Conservation (phyloP, 2,888 invertebrate genomes). For the Catocala fraxini region DNA sequence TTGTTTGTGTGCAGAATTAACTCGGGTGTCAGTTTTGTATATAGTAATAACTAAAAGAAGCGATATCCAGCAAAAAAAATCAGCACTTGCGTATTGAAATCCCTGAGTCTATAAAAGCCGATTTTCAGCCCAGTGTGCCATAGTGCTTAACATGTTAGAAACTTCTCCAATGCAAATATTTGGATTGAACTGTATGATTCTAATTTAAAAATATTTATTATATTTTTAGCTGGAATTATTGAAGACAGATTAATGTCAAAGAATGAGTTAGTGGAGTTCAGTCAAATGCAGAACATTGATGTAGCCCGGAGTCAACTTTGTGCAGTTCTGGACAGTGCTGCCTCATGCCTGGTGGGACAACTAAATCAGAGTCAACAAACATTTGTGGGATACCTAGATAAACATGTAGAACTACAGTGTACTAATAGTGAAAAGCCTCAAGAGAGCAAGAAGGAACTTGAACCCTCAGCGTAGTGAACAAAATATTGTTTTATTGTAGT, state of each 20-base stretch:
- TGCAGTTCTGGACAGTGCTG: slow-evolving; percentile 90
- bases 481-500: slow-evolving; percentile 29
- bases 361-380: slow-evolving; percentile 90
- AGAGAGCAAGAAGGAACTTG: slow-evolving; percentile 42
- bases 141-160: too few species aligned
- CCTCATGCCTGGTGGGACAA: slow-evolving; percentile 89
- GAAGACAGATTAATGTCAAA: slow-evolving; percentile 90
- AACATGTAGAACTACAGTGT: slow-evolving; percentile 80
- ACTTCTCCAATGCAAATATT: too few species aligned
- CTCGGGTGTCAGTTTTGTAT: too few species aligned
- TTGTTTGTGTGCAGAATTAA: too few species aligned
- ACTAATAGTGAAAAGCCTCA: slow-evolving; percentile 40
- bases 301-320: slow-evolving; percentile 90
- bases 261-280: slow-evolving; percentile 90
- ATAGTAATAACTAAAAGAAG: too few species aligned
- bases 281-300: slow-evolving; percentile 89
- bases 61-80: too few species aligned
- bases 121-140: too few species aligned
- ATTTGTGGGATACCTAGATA: slow-evolving; percentile 90
- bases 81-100: too few species aligned
- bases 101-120: too few species aligned
- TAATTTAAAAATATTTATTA: slow-evolving; percentile 18
- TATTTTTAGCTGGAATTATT: slow-evolving; percentile 90
- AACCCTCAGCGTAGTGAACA: slow-evolving; percentile 35
- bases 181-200: too few species aligned